Conservation (phyloP, 2,888 invertebrate genomes). For the Unio delphinus region DNA sequence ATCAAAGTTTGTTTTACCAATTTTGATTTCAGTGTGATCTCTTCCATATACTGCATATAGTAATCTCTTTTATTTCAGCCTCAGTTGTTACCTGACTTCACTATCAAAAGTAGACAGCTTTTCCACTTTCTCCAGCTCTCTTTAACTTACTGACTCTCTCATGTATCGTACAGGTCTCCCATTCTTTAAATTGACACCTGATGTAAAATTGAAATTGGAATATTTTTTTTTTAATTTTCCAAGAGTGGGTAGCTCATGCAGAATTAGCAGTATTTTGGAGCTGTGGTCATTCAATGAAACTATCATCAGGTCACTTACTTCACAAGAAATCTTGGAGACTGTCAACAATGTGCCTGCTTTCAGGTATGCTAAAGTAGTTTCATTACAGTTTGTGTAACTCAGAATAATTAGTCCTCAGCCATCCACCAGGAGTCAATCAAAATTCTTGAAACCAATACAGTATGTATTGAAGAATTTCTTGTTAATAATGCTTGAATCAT, state of each 20-base stretch:
- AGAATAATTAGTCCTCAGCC: neutral
- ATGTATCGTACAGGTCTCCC: neutral
- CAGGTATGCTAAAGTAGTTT: slow-evolving; percentile 39
- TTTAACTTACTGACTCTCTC: neutral
- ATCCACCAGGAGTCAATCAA: neutral
- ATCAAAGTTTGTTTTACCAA: too few species aligned
- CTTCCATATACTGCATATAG: too few species aligned
- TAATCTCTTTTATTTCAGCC: too few species aligned
- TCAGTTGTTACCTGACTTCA: too few species aligned
- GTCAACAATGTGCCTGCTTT: slow-evolving; percentile 41
- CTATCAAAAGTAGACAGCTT: neutral
- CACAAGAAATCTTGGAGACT: slow-evolving; percentile 37
- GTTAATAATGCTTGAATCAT: too few species aligned
- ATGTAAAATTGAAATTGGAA: neutral
- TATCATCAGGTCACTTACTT: slow-evolving; percentile 41
- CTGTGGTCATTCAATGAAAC: slow-evolving; percentile 57
- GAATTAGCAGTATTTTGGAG: slow-evolving; percentile 53
- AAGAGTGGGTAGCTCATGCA: slow-evolving; percentile 46
- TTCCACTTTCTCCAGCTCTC: neutral
- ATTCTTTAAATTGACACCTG: too few species aligned
- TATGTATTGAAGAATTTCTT: too few species aligned
- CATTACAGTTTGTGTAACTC: neutral
- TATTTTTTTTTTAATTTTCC: neutral
- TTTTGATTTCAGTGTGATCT: too few species aligned
- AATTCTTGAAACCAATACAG: too few species aligned